These are phyloP conservation scores for Anastrepha ludens DNA, from an alignment of 1,140 invertebrate species.

Conservation along the genomic window DNA sequence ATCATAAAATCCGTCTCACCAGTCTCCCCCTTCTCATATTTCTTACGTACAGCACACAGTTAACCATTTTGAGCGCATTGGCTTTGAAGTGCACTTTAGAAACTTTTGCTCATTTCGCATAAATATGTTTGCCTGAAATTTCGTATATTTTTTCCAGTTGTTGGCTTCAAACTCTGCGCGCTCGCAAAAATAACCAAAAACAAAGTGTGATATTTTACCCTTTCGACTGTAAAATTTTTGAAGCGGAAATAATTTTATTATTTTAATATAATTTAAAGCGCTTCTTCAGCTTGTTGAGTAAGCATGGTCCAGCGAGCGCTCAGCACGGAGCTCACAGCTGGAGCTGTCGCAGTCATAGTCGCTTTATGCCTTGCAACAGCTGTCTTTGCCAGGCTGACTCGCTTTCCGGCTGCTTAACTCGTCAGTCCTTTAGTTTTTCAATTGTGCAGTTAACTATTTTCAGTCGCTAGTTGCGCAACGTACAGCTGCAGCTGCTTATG, in stretches of 20 bases:
- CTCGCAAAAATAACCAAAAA: neutral
- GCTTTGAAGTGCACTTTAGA: slow-evolving; percentile 26
- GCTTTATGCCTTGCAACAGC: slow-evolving; percentile 35
- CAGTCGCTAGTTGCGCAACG: neutral
- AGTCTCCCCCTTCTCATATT: neutral
- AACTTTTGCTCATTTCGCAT: neutral
- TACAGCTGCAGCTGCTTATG: slow-evolving; percentile 16
- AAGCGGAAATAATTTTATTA: slow-evolving; percentile 47
- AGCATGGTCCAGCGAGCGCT: slow-evolving; percentile 21
- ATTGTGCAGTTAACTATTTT: neutral
- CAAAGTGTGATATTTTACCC: neutral
- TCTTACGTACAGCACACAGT: too few species aligned
- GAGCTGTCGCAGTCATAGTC: neutral
- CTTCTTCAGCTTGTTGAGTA: slow-evolving; percentile 37
- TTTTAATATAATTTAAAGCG: slow-evolving; percentile 51
- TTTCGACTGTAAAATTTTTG: neutral
- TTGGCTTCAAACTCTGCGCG: neutral
- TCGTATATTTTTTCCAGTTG: neutral
- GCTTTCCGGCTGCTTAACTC: slow-evolving; percentile 42
- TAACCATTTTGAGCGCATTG: neutral
- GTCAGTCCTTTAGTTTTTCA: slow-evolving; percentile 21
- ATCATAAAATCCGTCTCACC: neutral
- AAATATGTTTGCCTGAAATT: slow-evolving; percentile 14
- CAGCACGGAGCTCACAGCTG: neutral
- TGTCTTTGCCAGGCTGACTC: slow-evolving; percentile 37